A percentile compares a stretch with the other conserved stretches of the same genome.
Evolutionary conservation across 2,888 invertebrate species (phyloP).

Genomic region (Eupelmus urozonus): DNA sequence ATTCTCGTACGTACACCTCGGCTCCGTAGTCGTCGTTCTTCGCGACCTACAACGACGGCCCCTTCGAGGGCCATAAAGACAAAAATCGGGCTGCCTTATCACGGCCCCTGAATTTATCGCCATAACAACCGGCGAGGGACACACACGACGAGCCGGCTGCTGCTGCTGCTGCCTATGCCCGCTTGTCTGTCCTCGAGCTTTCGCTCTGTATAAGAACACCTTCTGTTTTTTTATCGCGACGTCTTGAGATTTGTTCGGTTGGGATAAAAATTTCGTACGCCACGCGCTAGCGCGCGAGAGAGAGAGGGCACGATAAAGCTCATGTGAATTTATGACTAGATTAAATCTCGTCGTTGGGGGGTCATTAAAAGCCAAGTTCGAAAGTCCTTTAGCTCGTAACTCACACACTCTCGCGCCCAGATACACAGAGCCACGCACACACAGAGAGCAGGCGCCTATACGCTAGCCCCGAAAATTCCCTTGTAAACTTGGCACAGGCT

Average conservation of each 20-base stretch:
- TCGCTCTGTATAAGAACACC: too few relatives aligned
- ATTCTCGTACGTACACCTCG: conserved; percentile 56
- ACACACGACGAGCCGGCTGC: not conserved
- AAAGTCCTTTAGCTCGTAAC: conserved; percentile 24
- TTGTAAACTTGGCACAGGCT: conserved; percentile 15
- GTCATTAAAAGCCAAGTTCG: conserved; percentile 34
- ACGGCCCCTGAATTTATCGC: conserved; percentile 69
- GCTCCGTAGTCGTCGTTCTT: conserved; percentile 8
- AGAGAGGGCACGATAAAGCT: conserved; percentile 24
- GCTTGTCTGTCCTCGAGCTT: not conserved
- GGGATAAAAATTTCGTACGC: conserved; percentile 37
- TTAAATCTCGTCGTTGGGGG: conserved; percentile 38
- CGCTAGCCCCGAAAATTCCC: conserved; percentile 3
- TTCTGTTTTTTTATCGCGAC: not conserved
- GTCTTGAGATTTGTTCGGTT: conserved; percentile 33
- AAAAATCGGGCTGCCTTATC: conserved; percentile 72
- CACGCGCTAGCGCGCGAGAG: too few relatives aligned
- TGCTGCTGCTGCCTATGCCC: not conserved
- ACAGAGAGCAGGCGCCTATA: too few relatives aligned
- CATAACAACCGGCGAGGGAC: conserved; percentile 64
- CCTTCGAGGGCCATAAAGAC: conserved; percentile 70
- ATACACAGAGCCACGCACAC: not conserved
- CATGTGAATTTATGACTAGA: conserved; percentile 48
- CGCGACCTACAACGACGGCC: conserved; percentile 29
- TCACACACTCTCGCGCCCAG: not conserved